These are phyloP conservation scores for Lineus longissimus DNA, from an alignment of 1,140 invertebrate genomes.

Conservation along the genomic window DNA sequence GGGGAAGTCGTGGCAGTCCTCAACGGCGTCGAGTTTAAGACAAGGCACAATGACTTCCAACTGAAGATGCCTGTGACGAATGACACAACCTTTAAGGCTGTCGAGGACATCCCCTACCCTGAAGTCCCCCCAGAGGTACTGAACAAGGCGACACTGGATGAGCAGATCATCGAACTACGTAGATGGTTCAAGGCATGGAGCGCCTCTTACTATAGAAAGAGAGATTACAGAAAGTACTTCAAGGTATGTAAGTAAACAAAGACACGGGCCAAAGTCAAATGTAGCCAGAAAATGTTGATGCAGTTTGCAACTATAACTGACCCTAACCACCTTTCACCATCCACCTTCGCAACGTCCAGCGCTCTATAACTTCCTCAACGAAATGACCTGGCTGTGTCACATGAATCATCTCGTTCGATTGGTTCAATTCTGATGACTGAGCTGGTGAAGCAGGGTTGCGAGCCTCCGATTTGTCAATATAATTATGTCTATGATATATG, in stretches of 20 bases:
- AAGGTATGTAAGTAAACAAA: constrained; percentile 7
- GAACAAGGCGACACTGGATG: not conserved
- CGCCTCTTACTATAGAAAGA: not conserved
- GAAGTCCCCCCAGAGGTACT: constrained; percentile 14
- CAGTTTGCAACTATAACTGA: no score
- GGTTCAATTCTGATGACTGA: no score
- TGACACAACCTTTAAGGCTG: constrained; percentile 3
- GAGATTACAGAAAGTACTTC: constrained; percentile 18
- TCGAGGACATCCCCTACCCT: constrained; percentile 18
- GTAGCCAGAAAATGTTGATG: no score
- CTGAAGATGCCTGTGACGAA: constrained; percentile 8
- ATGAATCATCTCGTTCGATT: no score
- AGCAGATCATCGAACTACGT: constrained; percentile 2
- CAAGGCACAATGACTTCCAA: constrained; percentile 21
- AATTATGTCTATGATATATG: no score
- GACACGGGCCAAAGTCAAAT: no score
- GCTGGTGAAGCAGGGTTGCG: no score
- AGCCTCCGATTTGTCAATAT: no score
- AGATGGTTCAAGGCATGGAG: constrained; percentile 13
- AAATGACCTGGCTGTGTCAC: no score
- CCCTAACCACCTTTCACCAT: no score
- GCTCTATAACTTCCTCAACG: no score
- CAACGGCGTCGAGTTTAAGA: constrained; percentile 21
- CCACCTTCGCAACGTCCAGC: no score
- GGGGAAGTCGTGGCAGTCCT: constrained; percentile 21